Conservation (phyloP, 2,888 invertebrate species). For the Acholoe squamosa region DNA sequence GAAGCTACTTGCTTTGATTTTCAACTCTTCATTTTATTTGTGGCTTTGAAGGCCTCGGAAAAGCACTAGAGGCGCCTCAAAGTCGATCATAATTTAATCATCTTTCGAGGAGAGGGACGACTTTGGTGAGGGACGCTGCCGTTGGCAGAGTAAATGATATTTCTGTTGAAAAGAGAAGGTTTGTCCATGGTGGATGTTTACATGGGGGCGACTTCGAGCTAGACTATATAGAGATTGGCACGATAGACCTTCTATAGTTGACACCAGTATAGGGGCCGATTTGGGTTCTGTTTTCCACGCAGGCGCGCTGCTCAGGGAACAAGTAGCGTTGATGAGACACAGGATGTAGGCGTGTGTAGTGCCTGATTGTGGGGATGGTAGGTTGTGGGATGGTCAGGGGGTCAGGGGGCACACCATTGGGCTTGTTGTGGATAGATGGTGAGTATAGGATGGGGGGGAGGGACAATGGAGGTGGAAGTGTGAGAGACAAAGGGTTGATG, state of each 20-base stretch:
- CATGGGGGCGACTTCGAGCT: no score
- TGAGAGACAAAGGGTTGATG: no score
- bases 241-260: no score
- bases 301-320: conserved; percentile 47
- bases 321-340: conserved; percentile 32
- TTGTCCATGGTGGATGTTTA: not conserved
- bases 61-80: not conserved
- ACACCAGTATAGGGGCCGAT: not conserved
- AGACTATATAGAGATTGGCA: no score
- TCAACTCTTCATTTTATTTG: not conserved
- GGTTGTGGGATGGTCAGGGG: not conserved
- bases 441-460: not conserved
- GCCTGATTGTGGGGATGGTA: not conserved
- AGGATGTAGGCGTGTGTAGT: not conserved
- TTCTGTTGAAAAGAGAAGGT: not conserved
- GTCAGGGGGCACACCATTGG: not conserved
- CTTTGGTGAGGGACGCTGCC: no score
- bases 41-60: not conserved
- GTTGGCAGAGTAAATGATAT: not conserved
- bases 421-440: not conserved
- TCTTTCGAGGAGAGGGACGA: not conserved
- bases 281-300: conserved; percentile 26
- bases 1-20: conserved; percentile 38
- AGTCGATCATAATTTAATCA: conserved; percentile 49
- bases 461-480: no score